A percentile compares a stretch with the other conserved stretches of the same genome.
These are phyloP conservation scores for Prenolepis imparis DNA, from an alignment of 2,888 invertebrate genomes.

Conservation along the genomic window DNA sequence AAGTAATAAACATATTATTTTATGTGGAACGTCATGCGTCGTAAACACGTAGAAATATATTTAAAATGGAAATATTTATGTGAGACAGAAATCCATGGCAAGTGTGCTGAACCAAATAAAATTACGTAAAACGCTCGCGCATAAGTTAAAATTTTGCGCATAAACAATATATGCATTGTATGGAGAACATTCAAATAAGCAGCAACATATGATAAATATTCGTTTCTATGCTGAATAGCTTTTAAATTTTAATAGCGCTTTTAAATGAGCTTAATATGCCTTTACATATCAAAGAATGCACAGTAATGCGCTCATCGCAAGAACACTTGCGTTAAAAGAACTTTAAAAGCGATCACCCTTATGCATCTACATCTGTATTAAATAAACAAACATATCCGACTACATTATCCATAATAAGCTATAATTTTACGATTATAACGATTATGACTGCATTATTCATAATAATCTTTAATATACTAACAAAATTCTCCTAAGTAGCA, in stretches of 20 bases:
- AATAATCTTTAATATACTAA: not conserved
- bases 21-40: not conserved
- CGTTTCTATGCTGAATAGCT: slow-evolving; percentile 24
- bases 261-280: not conserved
- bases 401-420: not conserved
- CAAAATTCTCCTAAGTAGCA: not conserved
- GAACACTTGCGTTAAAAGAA: not conserved
- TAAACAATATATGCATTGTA: slow-evolving; percentile 20
- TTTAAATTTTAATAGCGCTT: slow-evolving; percentile 7
- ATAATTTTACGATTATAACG: not conserved
- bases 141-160: slow-evolving; percentile 11
- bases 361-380: not conserved
- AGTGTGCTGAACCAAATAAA: not conserved
- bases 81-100: not conserved
- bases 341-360: not conserved
- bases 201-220: slow-evolving; percentile 14
- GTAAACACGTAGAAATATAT: slow-evolving; percentile 1
- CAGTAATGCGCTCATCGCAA: not conserved
- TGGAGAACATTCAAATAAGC: not conserved
- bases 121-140: not conserved
- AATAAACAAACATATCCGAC: not conserved
- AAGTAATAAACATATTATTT: slow-evolving; percentile 19
- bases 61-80: slow-evolving; percentile 1
- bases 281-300: not conserved
- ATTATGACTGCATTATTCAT: not conserved